Conservation (phyloP, 2,797 vertebrate species). For the Gambusia yucatana region DNA sequence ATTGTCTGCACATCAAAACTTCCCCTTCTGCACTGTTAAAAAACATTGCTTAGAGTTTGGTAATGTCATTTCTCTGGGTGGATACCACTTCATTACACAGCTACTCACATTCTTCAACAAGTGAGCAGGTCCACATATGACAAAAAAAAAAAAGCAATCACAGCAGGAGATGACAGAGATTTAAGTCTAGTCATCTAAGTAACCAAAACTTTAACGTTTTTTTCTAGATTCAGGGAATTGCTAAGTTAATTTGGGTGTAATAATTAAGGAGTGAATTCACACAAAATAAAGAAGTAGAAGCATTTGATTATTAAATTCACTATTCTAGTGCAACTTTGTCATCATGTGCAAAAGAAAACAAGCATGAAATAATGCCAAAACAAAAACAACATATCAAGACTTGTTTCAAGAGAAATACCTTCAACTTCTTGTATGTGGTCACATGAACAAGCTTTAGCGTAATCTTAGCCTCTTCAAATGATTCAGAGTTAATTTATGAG, state of each 20-base stretch:
- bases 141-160: constrained; percentile 64
- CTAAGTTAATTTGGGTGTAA: constrained; percentile 4
- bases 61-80: constrained; percentile 92
- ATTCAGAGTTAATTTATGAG: not conserved
- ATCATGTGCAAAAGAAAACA: constrained; percentile 6
- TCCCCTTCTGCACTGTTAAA: constrained; percentile 10
- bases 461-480: not conserved
- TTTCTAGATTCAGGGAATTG: constrained; percentile 31
- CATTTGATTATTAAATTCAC: not conserved
- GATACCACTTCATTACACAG: constrained; percentile 83
- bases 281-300: constrained; percentile 13
- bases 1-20: constrained; percentile 50
- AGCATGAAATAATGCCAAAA: constrained; percentile 1
- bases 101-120: constrained; percentile 73
- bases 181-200: constrained; percentile 40
- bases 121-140: constrained; percentile 70
- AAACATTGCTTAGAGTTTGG: constrained; percentile 51
- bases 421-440: not conserved
- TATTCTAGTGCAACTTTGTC: not conserved
- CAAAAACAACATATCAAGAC: not conserved
- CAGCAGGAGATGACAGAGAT: constrained; percentile 45
- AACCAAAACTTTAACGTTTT: constrained; percentile 57
- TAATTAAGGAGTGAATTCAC: constrained; percentile 27
- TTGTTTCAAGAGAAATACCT: not conserved
- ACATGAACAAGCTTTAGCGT: not conserved